Base-by-base conservation (phyloP, 2,888 invertebrate species). In the Parnassius apollo region DNA sequence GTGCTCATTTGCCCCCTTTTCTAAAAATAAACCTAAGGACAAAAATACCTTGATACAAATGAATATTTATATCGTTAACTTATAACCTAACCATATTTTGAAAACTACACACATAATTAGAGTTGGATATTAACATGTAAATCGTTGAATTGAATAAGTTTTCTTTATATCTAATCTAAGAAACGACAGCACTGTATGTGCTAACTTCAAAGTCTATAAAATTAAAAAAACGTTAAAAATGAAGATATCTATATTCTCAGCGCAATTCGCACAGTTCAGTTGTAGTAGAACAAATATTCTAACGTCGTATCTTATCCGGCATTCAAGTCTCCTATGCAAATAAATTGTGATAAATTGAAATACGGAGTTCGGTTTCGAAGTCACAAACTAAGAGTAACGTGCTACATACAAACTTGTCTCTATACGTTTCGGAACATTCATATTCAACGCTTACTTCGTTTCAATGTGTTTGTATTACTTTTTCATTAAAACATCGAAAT, bases 321-420 rank as follows among this genome's bases (percentile, higher is more conserved):
- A 62, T 62, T 58, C 62, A 58, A 58, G 57, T 62, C 58, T 57
- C 57, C 57, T 57, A 58, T 54, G 54, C 62, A 58, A 62, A 62
- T 62, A 62, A 62, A 62, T 62, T 62, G 54, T 58, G 58, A 62
- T 62, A 62, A 58, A 62, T 62, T 62, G 62, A 62, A 54, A 62
- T 58, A 58, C 58, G 50, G 42, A 49, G 62, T 48, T 44, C 54
- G 35, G 62, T 62, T 62, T 50, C 42, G 62, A 58, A 54, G 55
- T 62, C 48, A 44, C 58, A 62, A 62, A 62, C 58, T 50, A 58
- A 12, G 50, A 62, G 50, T 58, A 58, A 62, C 54, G 58, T 42
- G 12, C 52, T 49, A 11, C 22, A 25, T 42, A 45, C 52, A 18
- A 35, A 44, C 35, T 52, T 48, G 48, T n/a, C 49, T n/a, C 50